Evolutionary conservation across 2,888 invertebrate species (phyloP).

Genomic region (Phengaris alcon): DNA sequence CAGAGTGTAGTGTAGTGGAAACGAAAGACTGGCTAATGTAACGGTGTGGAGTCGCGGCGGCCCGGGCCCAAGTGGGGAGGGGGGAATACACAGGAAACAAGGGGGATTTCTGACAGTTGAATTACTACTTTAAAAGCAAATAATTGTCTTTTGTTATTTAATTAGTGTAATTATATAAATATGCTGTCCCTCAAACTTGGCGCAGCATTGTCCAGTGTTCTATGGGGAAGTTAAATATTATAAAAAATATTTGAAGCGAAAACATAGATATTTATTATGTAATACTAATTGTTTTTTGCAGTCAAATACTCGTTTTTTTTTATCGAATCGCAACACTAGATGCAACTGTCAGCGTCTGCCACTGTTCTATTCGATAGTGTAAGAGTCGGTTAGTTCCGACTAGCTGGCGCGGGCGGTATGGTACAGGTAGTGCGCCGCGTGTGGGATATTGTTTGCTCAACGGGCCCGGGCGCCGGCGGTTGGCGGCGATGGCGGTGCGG

Average conservation of each 20-base stretch:
- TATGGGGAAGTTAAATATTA: no score
- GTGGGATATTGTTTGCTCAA: not conserved
- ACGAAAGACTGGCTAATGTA: conserved; percentile 77
- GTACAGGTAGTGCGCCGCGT: no score
- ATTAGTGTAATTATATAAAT: no score
- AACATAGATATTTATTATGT: no score
- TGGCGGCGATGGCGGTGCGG: not conserved
- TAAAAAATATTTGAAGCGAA: no score
- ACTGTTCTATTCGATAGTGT: not conserved
- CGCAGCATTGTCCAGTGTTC: no score
- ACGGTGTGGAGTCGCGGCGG: conserved; percentile 45
- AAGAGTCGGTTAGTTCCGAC: not conserved
- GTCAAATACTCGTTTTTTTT: no score
- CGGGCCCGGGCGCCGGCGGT: not conserved
- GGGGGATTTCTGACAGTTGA: not conserved
- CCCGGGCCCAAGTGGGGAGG: conserved; percentile 19
- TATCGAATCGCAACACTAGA: no score
- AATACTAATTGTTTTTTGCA: no score
- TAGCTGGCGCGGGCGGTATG: no score
- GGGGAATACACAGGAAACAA: not conserved
- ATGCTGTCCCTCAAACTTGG: no score
- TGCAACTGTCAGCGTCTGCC: not conserved
- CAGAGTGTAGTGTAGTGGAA: conserved; percentile 59
- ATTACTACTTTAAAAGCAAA: not conserved
- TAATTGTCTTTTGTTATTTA: no score